Conservation (phyloP, 2,797 vertebrate genomes). For the Prunella strophiata region DNA sequence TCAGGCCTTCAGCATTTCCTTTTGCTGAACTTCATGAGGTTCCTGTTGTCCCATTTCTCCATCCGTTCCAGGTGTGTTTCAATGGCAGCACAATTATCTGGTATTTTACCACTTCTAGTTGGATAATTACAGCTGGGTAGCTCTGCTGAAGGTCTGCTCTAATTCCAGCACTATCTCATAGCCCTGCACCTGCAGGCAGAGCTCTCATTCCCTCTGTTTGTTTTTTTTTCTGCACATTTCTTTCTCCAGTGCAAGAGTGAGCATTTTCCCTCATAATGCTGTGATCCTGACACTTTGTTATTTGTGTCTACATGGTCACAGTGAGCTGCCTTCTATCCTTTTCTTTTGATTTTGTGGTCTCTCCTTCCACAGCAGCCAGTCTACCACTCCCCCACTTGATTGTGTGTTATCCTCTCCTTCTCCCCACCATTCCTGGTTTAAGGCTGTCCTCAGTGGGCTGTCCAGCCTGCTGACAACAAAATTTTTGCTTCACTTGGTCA, state of each 20-base stretch:
- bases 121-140: background rate
- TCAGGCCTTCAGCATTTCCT: background rate
- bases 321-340: background rate
- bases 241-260: background rate
- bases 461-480: background rate
- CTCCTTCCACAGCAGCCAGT: background rate
- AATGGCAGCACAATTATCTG: background rate
- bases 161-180: background rate
- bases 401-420: background rate
- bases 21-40: background rate
- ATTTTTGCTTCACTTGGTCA: background rate
- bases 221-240: background rate
- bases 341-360: background rate
- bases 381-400: background rate
- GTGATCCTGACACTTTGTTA: background rate
- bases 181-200: background rate
- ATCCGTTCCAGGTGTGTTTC: background rate
- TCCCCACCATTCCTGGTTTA: background rate
- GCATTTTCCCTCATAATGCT: background rate
- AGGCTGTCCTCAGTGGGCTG: background rate
- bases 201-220: background rate
- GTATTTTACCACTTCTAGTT: background rate
- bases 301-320: background rate
- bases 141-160: background rate
- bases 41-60: background rate